Percentiles rank a stretch among this genome's conserved stretches.
phyloP scores from a whole-genome alignment of 2,888 invertebrate genomes.

The Pyrocoelia pectoralis region DNA sequence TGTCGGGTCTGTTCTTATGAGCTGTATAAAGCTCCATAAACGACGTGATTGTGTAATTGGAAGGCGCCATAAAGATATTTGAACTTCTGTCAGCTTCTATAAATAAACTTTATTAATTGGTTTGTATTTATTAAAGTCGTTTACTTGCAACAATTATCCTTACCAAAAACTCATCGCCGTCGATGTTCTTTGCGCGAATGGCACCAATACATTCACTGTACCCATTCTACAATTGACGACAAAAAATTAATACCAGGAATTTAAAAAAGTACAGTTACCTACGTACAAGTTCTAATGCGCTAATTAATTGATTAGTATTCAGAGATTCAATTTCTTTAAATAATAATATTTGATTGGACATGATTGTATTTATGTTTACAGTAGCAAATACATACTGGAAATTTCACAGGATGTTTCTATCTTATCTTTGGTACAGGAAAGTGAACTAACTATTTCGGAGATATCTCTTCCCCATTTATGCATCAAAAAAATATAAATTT shows the following conservation, averaged over 20 bases:
- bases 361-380: not conserved
- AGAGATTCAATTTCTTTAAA: constrained; percentile 32
- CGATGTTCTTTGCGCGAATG: constrained; percentile 28
- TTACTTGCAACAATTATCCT: not conserved
- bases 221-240: constrained; percentile 39
- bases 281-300: constrained; percentile 35
- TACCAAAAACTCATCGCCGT: constrained; percentile 37
- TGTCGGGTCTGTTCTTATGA: constrained; percentile 27
- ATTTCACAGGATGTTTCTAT: constrained; percentile 21
- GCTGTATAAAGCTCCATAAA: constrained; percentile 38
- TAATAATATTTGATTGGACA: constrained; percentile 9
- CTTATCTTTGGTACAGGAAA: constrained; percentile 24
- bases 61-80: constrained; percentile 34
- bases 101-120: constrained; percentile 25
- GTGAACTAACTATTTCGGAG: not conserved
- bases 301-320: constrained; percentile 26
- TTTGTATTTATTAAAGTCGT: constrained; percentile 9
- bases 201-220: constrained; percentile 26
- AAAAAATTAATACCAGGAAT: not conserved
- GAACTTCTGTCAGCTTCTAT: constrained; percentile 38
- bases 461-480: not conserved
- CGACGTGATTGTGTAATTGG: constrained; percentile 28
- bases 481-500: no score
- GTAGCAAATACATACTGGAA: not conserved
- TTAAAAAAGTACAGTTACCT: not conserved